Evolutionary conservation across 2,888 invertebrate species (phyloP), one percentile per base, ranked within the genome.

Genomic region (Clunio marinus): DNA sequence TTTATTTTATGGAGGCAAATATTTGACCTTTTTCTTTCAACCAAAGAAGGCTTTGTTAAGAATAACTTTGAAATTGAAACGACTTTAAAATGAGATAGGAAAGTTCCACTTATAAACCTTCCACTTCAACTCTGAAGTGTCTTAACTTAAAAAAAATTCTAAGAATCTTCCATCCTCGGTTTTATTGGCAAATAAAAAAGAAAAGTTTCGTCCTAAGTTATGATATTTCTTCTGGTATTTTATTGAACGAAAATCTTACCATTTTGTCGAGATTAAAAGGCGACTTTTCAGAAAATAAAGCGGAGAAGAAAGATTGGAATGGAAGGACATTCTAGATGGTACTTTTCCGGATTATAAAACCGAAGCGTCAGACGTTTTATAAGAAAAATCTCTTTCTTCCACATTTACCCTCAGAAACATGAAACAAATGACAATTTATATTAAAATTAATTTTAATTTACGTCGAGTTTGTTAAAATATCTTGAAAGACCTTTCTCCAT

Each of bases 151-250:
- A 32, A 10, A 4, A 32, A 32, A 32, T 32, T 32, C 4, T 32
- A 32, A 32, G 32, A 32, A 4, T 4, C 10, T 32, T 32, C n/a
- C n/a, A n/a, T n/a, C n/a, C n/a, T n/a, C n/a, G 32, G 10, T 32
- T 7, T 32, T 4, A 10, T 10, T 32, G 32, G 32, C 4, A 32
- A 32, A 4, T 7, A 32, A 32, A 32, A 32, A 32, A 32, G 32
- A 32, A 10, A 4, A 7, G 32, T 32, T 32, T 32, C 32, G 10
- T 32, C 32, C 32, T 32, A 10, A 7, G 10, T 7, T 4, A n/a
- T n/a, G n/a, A n/a, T n/a, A n/a, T n/a, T n/a, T n/a, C 32, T 10
- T 32, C 32, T 4, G 32, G 32, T 32, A 10, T 99, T n/a, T n/a
- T n/a, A n/a, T n/a, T n/a, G n/a, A n/a, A n/a, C n/a, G n/a, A n/a